These are phyloP conservation scores for Panzeria rudis DNA, from an alignment of 2,888 invertebrate genomes.

Conservation along the genomic window DNA sequence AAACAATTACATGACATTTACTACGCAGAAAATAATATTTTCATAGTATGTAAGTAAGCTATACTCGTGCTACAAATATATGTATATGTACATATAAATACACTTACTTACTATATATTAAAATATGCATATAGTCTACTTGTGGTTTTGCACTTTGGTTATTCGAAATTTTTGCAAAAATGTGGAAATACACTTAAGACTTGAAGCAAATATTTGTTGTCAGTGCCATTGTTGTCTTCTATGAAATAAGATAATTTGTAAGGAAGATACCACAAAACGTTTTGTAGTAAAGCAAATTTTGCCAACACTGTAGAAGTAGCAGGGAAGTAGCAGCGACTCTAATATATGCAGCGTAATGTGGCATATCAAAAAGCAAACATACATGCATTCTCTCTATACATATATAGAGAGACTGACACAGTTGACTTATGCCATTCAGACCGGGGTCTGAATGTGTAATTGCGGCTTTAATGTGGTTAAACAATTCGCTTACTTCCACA, in stretches of 20 bases:
- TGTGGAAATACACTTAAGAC: conserved; percentile 40
- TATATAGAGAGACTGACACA: not conserved
- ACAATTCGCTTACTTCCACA: conserved; percentile 36
- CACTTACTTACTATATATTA: too few species aligned
- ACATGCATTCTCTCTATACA: not conserved
- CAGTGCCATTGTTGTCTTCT: conserved; percentile 24
- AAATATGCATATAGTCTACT: conserved; percentile 37
- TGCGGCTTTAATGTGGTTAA: conserved; percentile 48
- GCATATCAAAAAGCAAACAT: not conserved
- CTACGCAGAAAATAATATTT: conserved; percentile 43
- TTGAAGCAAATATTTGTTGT: conserved; percentile 38
- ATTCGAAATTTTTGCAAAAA: conserved; percentile 63
- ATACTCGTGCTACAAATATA: not conserved
- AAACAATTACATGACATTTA: conserved; percentile 71
- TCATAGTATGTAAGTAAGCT: conserved; percentile 22
- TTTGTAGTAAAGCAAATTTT: not conserved
- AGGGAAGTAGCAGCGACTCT: conserved; percentile 1
- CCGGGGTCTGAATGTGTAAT: conserved; percentile 29
- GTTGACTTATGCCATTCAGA: conserved; percentile 29
- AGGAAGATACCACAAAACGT: conserved; percentile 35
- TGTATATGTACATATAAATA: not conserved
- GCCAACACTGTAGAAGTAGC: not conserved
- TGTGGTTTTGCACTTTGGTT: conserved; percentile 72
- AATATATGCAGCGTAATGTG: not conserved
- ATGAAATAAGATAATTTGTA: conserved; percentile 48